These are phyloP conservation scores for Vespertilio murinus DNA, from an alignment of 2,797 vertebrate genomes.

Conservation along the genomic window DNA sequence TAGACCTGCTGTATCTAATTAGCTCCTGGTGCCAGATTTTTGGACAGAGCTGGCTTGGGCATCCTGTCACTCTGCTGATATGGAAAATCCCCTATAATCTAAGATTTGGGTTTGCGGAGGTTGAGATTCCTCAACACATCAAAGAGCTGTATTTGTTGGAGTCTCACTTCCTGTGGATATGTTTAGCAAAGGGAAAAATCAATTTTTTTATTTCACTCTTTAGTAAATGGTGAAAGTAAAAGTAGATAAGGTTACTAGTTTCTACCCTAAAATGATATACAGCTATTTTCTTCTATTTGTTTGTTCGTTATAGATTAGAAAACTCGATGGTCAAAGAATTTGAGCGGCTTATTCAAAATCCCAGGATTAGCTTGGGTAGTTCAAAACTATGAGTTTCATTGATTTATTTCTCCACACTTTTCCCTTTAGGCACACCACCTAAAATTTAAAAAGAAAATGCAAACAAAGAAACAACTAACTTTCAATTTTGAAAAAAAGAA, in stretches of 20 bases:
- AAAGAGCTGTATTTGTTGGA: not conserved
- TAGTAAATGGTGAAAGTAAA: too few relatives aligned
- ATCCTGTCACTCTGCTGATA: not conserved
- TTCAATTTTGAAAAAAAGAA: not conserved
- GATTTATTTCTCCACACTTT: not conserved
- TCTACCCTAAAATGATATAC: not conserved
- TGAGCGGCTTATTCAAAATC: not conserved
- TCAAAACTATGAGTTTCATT: constrained; percentile 22
- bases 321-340: not conserved
- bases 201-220: not conserved
- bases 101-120: not conserved
- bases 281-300: not conserved
- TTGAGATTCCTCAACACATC: not conserved
- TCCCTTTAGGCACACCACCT: not conserved
- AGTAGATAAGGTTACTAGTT: not conserved
- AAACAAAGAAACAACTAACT: constrained; percentile 42
- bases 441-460: constrained; percentile 54
- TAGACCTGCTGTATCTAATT: not conserved
- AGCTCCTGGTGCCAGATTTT: not conserved
- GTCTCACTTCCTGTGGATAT: not conserved
- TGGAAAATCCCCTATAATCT: not conserved
- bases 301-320: not conserved
- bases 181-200: not conserved
- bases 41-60: not conserved
- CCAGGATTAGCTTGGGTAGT: not conserved